Base-by-base conservation (phyloP, 2,888 invertebrate genomes). In the Gymnosoma rotundatum region DNA sequence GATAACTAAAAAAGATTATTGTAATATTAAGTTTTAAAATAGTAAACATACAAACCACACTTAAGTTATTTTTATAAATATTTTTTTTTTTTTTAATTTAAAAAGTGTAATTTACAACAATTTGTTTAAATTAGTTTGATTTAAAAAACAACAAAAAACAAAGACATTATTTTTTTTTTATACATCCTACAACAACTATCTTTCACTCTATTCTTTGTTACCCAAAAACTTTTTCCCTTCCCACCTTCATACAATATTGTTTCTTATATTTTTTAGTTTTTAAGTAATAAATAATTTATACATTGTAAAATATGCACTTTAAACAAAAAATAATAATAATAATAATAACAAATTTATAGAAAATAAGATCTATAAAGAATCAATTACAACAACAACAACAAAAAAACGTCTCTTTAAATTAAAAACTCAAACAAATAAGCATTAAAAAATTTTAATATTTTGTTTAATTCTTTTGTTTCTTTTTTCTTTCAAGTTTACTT, bases 271-370 rank as follows among this genome's bases (percentile, higher is more conserved):
- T 83, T 78, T 84, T 81, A 84, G 84, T 78, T 84, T 63, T 64
- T 84, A 84, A 84, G 78, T 81, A 66, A 84, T 78, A 84, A 81
- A 78, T 84, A 84, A 81, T 81, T 84, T 84, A 84, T 84, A 84
- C 81, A 84, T 84, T 84, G 81, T 81, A 81, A 81, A 84, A 84
- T 78, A 84, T 84, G 84, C 84, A 84, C 84, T 84, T 78, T 69
- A 84, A 81, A 80, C 58, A 60, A 63, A 75, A 66, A 74, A 36
- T 20, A 48, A 12, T 38, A 82, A 81, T n/a, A 81, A 81, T 32
- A 75, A 36, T n/a, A 48, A 12, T 38, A 82, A 81, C 20, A 81
- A 81, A 84, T 78, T 81, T 84, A 81, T 81, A 78, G 69, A 84
- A 81, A 84, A 84, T 84, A 84, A 84, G 81, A 66, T 84, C 78